phyloP scores from a whole-genome alignment of 1,140 invertebrate genomes.

The Drosophila sproati region DNA sequence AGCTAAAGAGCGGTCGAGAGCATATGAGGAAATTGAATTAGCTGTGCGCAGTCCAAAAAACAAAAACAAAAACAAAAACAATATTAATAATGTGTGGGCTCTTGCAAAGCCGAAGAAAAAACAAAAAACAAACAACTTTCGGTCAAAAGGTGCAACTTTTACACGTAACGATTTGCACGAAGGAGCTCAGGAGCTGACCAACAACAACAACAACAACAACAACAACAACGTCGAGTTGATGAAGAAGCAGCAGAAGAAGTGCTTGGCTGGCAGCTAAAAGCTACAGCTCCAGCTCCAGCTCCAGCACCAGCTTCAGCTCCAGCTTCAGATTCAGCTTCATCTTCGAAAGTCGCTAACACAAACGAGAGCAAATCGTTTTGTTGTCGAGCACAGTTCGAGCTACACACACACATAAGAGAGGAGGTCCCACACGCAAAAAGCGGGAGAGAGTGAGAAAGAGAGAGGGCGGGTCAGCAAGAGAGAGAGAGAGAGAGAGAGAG shows the following conservation, averaged over 20 bases:
- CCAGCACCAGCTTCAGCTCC: constrained; percentile 18
- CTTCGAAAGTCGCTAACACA: constrained; percentile 58
- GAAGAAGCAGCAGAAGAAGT: constrained; percentile 2
- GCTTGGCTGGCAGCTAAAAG: not conserved
- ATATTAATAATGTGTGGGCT: constrained; percentile 53
- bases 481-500: not conserved
- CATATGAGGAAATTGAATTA: constrained; percentile 68
- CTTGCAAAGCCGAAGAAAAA: not conserved
- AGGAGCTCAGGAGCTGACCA: constrained; percentile 7
- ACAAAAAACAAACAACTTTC: constrained; percentile 73
- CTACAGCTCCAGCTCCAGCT: not conserved
- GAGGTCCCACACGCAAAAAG: constrained; percentile 1
- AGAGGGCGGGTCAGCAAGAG: too few species aligned
- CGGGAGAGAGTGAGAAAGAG: too few species aligned
- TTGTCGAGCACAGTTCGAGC: constrained; percentile 59
- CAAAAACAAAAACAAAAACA: not conserved
- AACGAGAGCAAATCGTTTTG: constrained; percentile 83
- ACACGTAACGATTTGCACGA: constrained; percentile 82
- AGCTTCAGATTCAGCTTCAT: constrained; percentile 13
- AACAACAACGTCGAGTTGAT: not conserved
- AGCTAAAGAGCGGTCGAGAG: not conserved
- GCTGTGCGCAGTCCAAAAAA: constrained; percentile 37
- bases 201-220: too few species aligned
- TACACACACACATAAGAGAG: not conserved
- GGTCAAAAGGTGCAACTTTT: constrained; percentile 83